Conservation (phyloP, 2,113 vertebrate species). For the Daboia siamensis region DNA sequence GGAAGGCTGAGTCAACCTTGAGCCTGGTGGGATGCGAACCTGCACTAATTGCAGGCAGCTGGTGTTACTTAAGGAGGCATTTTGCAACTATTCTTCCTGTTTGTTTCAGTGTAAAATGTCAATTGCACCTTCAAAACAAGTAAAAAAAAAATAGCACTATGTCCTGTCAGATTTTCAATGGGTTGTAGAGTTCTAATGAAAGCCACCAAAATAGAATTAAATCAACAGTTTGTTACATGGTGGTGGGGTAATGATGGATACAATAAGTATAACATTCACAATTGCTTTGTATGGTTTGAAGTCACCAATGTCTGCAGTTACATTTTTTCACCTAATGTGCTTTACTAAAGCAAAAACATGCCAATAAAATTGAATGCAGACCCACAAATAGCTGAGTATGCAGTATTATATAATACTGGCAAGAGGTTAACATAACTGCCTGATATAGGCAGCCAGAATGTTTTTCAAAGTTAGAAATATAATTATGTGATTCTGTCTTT, state of each 20-base stretch:
- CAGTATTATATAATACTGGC: constrained; percentile 10
- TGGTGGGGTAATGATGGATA: background rate
- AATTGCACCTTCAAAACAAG: background rate
- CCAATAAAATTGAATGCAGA: constrained; percentile 7
- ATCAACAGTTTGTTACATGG: background rate
- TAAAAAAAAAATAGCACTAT: background rate
- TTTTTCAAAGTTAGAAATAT: constrained; percentile 26
- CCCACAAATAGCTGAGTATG: constrained; percentile 12
- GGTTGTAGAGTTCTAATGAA: background rate
- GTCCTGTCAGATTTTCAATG: background rate
- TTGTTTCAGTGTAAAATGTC: background rate
- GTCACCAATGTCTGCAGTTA: background rate
- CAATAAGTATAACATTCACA: background rate
- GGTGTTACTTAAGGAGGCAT: no score
- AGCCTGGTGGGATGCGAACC: no score
- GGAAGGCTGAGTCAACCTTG: no score
- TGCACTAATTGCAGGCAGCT: no score
- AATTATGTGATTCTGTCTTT: constrained; percentile 10
- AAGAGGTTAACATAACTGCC: constrained; percentile 21
- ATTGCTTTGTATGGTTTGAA: background rate
- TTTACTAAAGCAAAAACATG: background rate
- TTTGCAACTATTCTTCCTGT: background rate
- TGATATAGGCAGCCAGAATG: constrained; percentile 1
- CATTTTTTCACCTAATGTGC: background rate
- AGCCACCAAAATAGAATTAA: background rate